Evolutionary conservation across 64 coral and sea anemone species (phyloP), one percentile per base, ranked within the genome.

Genomic region (Anthopleura sola): DNA sequence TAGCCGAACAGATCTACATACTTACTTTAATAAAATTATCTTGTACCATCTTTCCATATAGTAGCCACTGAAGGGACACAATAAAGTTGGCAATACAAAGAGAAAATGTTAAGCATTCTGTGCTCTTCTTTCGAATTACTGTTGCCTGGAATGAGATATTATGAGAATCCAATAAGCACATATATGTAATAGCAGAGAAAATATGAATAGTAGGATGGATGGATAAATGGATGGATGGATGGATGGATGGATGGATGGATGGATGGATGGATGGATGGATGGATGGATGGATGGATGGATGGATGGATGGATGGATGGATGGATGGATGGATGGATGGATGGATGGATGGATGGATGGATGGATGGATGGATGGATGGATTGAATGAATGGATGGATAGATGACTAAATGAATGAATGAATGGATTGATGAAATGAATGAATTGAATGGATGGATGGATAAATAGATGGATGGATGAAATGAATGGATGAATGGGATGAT

Each of bases 61-160:
- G 90, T 69, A 89, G 78, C 94, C 94, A 96, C 21, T 91, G 90
- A 49, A 92, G 53, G 64, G 90, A 89, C 0, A 96, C 94, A 24
- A 96, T 31, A 87, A 96, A 92, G 46, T 85, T 92, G 31, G 84
- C 90, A 31, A 96, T 55, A 68, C 86, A 96, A 87, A 96, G 80
- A 40, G 94, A 91, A 80, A 96, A 96, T 66, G 94, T 96, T 90
- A 96, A 87, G 86, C 87, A 96, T 89, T 96, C 94, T 68, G 94
- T 96, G 26, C 94, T 96, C 55, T 90, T 96, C 37, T 91, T 69
- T 55, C 49, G 86, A 29, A 96, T 64, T 1, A 96, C 94, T 84
- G 85, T 80, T 83, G 83, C 79, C 94, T 96, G 31, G 32, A 83
- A 44, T 82, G 49, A 50, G 3, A n/a, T n/a, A n/a, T n/a, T n/a